Evolutionary conservation across 2,888 invertebrate species (phyloP), one percentile per base, ranked within the genome.

Genomic region (Cenopis cana): DNA sequence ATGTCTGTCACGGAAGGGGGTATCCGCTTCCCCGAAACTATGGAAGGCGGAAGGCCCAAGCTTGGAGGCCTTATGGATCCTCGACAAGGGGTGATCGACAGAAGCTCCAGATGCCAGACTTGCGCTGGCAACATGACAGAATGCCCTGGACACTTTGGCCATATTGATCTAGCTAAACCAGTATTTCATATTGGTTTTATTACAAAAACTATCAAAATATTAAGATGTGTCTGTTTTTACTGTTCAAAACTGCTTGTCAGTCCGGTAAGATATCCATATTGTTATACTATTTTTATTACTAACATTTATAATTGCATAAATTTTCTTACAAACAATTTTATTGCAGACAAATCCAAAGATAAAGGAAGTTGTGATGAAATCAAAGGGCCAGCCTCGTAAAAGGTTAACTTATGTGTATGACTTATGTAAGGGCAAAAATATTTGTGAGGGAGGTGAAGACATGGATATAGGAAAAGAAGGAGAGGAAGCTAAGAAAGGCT

Each of bases 111-210:
- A 73, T 99, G 99, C 84, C 98, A 98, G 88, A 99, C 99, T 0
- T 99, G 99, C 87, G 98, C 99, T 74, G 98, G 99, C 57, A 99
- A 98, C 84, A 98, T 99, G 97, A 98, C 98, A 0, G 99, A 99
- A 89, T 99, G 99, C 87, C 99, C 99, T 2, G 99, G 99, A 1
- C 99, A 99, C 90, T 99, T 99, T 93, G 99, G 99, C 4, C 99
- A 99, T 88, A 97, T 99, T 81, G 99, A 99, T 89, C 93, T 99
- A 77, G 97, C 99, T 0, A 99, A 99, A 88, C 99, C 99, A 20
- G 99, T 99, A 0, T 99, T 98, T 90, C 99, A 99, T 87, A 97
- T 99, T 85, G 99, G 99, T 49, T 99, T 99, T 84, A 95, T 99
- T 65, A 98, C 98, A 46, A 99, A 99, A 93, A 98, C 98, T 0